Percentiles rank a stretch among this genome's conserved stretches.
Evolutionary conservation across 2,797 vertebrate genomes (phyloP).

Genomic region (Neostethus bicornis): DNA sequence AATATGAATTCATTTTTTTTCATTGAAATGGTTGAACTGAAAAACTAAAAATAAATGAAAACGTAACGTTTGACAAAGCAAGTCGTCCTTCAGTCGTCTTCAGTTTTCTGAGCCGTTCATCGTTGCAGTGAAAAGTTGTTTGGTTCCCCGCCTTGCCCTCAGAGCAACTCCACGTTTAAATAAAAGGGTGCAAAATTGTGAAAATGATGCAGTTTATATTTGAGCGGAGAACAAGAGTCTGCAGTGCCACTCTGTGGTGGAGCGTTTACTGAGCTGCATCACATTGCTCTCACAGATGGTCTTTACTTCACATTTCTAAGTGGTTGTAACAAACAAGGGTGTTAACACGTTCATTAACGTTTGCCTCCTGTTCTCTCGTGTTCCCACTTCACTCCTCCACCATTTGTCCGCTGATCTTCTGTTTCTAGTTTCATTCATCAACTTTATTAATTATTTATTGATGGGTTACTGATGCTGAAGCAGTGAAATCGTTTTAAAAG

Average conservation of each 20-base stretch:
- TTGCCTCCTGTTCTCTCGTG: constrained; percentile 22
- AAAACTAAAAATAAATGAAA: neutral
- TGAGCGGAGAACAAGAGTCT: constrained; percentile 11
- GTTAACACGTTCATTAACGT: constrained; percentile 14
- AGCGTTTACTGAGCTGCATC: constrained; percentile 6
- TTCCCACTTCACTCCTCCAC: constrained; percentile 15
- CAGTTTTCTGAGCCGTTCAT: constrained; percentile 3
- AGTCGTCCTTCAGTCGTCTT: too few species aligned
- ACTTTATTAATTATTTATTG: constrained; percentile 1
- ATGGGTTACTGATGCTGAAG: constrained; percentile 15
- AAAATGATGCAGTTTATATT: constrained; percentile 20
- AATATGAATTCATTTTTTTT: too few species aligned
- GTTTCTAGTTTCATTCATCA: neutral
- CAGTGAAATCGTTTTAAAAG: neutral
- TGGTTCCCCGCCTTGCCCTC: constrained; percentile 11
- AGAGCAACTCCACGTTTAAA: constrained; percentile 12
- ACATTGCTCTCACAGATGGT: constrained; percentile 26
- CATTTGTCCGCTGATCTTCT: constrained; percentile 12
- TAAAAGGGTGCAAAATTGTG: constrained; percentile 10
- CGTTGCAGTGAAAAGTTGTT: constrained; percentile 10
- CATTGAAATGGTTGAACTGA: too few species aligned
- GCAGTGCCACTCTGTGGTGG: constrained; percentile 56
- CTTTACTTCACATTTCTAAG: constrained; percentile 31
- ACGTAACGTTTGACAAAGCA: too few species aligned
- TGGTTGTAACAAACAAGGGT: constrained; percentile 29